Conservation (phyloP, 2,797 vertebrate genomes). For the Emydoidea blandingii region DNA sequence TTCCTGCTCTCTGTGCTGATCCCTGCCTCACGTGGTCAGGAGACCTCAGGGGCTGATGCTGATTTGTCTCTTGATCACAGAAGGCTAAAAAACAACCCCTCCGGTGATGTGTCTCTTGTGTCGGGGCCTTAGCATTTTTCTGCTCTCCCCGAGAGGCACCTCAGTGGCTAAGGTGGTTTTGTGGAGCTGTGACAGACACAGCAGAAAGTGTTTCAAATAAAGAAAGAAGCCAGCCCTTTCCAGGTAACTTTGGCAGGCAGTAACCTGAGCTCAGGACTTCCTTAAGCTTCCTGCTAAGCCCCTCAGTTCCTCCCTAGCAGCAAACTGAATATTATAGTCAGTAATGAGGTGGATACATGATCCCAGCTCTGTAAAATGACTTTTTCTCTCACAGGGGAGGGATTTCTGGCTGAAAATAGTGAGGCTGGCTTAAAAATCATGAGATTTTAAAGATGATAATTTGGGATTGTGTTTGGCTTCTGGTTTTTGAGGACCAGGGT, state of each 20-base stretch:
- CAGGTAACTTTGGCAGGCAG: background rate
- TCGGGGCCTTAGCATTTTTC: background rate
- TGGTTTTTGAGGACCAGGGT: background rate
- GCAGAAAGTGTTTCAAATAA: background rate
- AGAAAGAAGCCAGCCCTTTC: background rate
- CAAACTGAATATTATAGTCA: no score
- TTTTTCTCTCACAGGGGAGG: background rate
- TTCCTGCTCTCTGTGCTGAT: background rate
- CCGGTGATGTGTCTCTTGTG: background rate
- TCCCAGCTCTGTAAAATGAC: background rate
- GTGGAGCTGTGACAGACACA: background rate
- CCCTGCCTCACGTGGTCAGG: background rate
- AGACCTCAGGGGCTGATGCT: background rate
- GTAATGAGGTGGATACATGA: background rate
- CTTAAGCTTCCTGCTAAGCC: background rate
- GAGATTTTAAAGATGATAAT: background rate
- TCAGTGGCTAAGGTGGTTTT: background rate
- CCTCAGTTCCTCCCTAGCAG: background rate
- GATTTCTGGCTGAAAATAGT: background rate
- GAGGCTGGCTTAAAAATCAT: background rate
- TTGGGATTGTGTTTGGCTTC: background rate
- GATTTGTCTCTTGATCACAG: background rate
- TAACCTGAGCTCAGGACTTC: background rate
- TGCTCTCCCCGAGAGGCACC: background rate
- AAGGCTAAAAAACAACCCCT: background rate